Evolutionary conservation across 2,888 invertebrate genomes (phyloP).

Genomic region (Gymnosoma rotundatum): DNA sequence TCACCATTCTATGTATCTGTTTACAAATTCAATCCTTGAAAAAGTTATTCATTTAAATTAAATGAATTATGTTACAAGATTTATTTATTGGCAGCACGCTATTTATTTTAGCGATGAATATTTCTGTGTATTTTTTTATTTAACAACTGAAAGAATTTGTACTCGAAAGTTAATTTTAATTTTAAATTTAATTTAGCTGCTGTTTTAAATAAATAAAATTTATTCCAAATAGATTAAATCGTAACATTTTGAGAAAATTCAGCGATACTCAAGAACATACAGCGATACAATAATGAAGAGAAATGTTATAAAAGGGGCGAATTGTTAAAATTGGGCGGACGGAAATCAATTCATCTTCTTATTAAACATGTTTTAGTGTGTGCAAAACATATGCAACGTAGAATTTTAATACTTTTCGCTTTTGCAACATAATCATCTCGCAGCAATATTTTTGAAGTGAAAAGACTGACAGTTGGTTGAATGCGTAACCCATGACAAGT

Average conservation of each 20-base stretch:
- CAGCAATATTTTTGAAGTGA: constrained; percentile 8
- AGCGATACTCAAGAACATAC: background rate
- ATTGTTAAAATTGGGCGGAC: constrained; percentile 62
- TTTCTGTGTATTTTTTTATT: background rate
- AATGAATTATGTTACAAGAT: background rate
- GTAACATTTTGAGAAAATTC: background rate
- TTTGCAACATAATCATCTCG: constrained; percentile 5
- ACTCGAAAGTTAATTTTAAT: background rate
- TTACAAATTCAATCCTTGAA: background rate
- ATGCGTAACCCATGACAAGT: constrained; percentile 48
- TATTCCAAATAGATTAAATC: constrained; percentile 13
- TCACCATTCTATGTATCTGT: too few relatives aligned
- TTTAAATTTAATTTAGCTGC: background rate
- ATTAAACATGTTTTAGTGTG: too few relatives aligned
- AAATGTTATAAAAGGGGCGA: constrained; percentile 59
- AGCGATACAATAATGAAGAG: background rate
- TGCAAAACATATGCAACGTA: constrained; percentile 25
- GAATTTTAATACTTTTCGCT: background rate
- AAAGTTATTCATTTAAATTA: background rate
- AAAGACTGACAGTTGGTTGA: constrained; percentile 24
- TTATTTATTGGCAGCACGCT: constrained; percentile 2
- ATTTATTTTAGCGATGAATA: background rate
- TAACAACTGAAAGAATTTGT: background rate
- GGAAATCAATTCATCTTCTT: constrained; percentile 24
- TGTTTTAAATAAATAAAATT: constrained; percentile 16